phyloP scores from a whole-genome alignment of 2,113 vertebrate genomes.

The Accipiter virgatus region DNA sequence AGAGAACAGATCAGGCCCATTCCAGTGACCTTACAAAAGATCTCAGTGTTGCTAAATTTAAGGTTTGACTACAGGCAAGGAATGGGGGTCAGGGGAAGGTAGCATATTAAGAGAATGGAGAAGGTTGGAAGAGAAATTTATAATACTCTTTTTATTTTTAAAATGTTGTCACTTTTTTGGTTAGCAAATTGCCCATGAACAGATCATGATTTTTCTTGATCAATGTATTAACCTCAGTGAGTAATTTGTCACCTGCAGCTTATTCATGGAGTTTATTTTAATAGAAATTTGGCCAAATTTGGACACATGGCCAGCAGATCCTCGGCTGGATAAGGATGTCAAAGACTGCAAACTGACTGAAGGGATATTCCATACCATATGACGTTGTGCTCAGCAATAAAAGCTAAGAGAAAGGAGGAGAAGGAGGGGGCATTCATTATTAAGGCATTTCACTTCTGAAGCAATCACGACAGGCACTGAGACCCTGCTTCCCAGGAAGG shows the following conservation, averaged over 20 bases:
- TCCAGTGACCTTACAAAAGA: background rate
- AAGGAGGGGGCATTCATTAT: background rate
- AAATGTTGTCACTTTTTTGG: background rate
- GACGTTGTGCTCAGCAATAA: accelerated
- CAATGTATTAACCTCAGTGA: background rate
- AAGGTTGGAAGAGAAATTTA: background rate
- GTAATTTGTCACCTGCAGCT: background rate
- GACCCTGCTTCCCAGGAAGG: background rate
- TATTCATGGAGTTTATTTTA: background rate
- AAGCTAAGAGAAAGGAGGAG: background rate
- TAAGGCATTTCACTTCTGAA: background rate
- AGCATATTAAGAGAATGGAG: background rate
- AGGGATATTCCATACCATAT: background rate
- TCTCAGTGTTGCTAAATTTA: background rate
- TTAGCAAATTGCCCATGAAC: background rate
- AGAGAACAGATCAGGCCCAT: background rate
- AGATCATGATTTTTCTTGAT: background rate
- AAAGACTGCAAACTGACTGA: background rate
- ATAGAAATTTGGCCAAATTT: background rate
- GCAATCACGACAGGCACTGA: background rate
- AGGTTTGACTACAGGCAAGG: background rate
- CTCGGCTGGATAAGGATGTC: background rate
- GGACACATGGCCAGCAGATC: background rate
- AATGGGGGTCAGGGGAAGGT: background rate
- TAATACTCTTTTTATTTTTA: background rate